Percentiles rank a stretch among this genome's conserved stretches.
phyloP scores from a whole-genome alignment of 2,797 vertebrate genomes.

The Cryptoprocta ferox region DNA sequence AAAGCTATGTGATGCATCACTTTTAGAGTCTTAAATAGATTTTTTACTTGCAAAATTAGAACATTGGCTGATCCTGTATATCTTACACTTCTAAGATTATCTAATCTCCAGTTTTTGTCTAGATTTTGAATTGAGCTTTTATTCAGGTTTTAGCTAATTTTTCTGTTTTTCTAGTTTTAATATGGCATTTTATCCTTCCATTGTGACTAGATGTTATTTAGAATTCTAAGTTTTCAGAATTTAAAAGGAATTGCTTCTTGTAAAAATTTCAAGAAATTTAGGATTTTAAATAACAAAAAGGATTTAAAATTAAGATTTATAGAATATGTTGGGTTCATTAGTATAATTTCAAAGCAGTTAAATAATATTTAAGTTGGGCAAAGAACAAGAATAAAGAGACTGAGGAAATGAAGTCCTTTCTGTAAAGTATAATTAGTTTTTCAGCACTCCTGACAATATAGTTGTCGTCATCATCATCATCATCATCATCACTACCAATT shows the following conservation, averaged over 20 bases:
- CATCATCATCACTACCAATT: background rate
- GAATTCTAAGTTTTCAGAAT: background rate
- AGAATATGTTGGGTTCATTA: background rate
- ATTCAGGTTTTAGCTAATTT: background rate
- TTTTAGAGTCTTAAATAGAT: background rate
- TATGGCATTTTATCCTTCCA: background rate
- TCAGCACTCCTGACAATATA: background rate
- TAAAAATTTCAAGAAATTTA: background rate
- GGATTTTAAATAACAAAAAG: background rate
- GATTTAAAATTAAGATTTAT: constrained; percentile 41
- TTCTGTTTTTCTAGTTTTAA: background rate
- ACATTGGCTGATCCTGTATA: background rate
- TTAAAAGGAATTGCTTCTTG: too few species aligned
- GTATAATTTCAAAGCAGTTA: constrained; percentile 36
- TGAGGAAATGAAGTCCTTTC: background rate
- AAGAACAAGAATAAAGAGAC: background rate
- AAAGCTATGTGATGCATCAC: background rate
- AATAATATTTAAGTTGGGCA: background rate
- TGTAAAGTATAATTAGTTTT: background rate
- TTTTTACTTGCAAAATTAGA: constrained; percentile 29
- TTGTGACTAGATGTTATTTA: background rate
- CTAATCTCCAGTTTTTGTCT: constrained; percentile 33
- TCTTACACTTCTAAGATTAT: constrained; percentile 21
- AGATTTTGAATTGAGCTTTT: background rate
- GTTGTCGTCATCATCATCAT: background rate